phyloP scores from a whole-genome alignment of 2,113 vertebrate genomes.

The Pimephales promelas region DNA sequence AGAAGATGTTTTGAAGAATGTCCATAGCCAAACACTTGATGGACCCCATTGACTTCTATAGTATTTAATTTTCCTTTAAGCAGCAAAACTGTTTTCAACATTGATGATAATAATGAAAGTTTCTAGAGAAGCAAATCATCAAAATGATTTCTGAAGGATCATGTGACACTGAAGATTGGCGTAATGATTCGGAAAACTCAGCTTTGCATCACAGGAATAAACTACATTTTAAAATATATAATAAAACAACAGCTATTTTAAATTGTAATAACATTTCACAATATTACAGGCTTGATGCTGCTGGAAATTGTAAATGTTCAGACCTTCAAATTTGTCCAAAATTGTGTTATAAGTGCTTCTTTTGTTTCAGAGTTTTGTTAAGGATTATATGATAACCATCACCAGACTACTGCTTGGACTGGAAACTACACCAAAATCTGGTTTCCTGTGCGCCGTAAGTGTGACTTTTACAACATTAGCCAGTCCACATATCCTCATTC shows the following conservation, averaged over 20 bases:
- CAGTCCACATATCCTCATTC: neutral
- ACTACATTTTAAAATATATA: neutral
- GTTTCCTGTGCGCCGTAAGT: slow-evolving; percentile 81
- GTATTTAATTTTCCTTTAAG: no score
- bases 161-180: neutral
- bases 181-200: neutral
- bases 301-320: neutral
- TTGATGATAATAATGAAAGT: neutral
- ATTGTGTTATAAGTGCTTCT: neutral
- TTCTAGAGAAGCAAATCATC: neutral
- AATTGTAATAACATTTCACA: neutral
- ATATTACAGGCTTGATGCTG: neutral
- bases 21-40: no score
- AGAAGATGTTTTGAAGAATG: no score
- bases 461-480: neutral
- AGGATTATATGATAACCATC: slow-evolving; percentile 85
- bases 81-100: neutral
- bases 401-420: slow-evolving; percentile 80
- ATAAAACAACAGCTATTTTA: neutral
- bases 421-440: slow-evolving; percentile 81
- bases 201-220: neutral
- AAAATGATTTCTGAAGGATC: neutral
- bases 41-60: no score
- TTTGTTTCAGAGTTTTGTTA: slow-evolving; percentile 77
- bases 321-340: neutral